phyloP scores from a whole-genome alignment of 2,797 vertebrate species.

The Phrynocephalus forsythii region DNA sequence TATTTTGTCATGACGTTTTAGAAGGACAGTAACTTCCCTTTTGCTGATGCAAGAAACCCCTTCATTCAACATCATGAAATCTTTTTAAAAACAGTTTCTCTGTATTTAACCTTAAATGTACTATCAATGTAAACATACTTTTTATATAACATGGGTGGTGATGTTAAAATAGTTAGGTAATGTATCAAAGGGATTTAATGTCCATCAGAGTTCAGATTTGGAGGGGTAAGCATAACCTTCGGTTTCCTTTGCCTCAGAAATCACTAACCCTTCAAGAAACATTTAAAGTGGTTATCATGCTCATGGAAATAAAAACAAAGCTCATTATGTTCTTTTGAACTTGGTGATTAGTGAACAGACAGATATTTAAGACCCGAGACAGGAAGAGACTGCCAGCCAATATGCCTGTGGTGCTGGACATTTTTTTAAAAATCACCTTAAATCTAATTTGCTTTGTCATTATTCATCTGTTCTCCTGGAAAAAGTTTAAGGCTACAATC shows the following conservation, averaged over 20 bases:
- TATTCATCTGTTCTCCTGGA: conserved; percentile 18
- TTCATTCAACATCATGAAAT: neutral
- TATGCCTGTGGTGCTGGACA: conserved; percentile 29
- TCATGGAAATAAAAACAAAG: conserved; percentile 46
- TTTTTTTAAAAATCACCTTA: conserved; percentile 48
- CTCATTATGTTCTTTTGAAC: conserved; percentile 48
- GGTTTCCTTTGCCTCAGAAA: conserved; percentile 18
- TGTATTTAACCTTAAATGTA: neutral
- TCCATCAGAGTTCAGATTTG: neutral
- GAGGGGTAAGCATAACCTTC: neutral
- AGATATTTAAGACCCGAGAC: conserved; percentile 52
- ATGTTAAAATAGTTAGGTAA: fast-evolving
- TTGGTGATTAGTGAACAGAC: conserved; percentile 42
- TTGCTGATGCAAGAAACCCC: neutral
- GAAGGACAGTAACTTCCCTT: neutral
- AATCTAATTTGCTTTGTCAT: conserved; percentile 52
- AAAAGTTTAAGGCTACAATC: neutral
- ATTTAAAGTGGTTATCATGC: conserved; percentile 9
- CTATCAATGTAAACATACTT: conserved; percentile 1
- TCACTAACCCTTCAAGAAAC: conserved; percentile 39
- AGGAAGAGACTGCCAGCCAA: conserved; percentile 59
- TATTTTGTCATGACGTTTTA: neutral
- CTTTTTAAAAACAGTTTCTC: neutral
- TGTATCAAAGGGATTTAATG: neutral
- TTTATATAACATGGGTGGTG: neutral